phyloP scores from a whole-genome alignment of 1,140 invertebrate species.

The Formica exsecta region DNA sequence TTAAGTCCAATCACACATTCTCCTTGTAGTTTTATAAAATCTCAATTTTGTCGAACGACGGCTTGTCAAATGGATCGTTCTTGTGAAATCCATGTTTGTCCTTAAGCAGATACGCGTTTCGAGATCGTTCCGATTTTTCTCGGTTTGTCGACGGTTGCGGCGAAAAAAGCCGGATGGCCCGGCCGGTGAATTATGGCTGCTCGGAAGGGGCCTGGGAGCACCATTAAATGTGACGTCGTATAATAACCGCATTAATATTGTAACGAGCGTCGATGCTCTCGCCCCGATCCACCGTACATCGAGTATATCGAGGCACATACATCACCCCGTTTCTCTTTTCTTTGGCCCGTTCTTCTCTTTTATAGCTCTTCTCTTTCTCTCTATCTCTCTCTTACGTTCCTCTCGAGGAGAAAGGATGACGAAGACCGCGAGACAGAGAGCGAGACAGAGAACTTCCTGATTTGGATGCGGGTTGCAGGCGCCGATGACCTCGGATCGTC shows the following conservation, averaged over 20 bases:
- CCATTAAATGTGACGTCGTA: constrained; percentile 72
- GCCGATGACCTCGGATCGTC: constrained; percentile 67
- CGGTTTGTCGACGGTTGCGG: constrained; percentile 44
- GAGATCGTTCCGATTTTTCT: constrained; percentile 56
- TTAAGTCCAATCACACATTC: constrained; percentile 10
- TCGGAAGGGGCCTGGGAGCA: constrained; percentile 61
- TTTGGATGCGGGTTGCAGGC: constrained; percentile 69
- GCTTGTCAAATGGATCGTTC: constrained; percentile 1
- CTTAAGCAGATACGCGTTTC: constrained; percentile 23
- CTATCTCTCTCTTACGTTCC: too few species aligned
- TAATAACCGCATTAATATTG: constrained; percentile 77
- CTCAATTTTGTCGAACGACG: neutral
- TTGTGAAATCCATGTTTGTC: constrained; percentile 19
- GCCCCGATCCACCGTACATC: constrained; percentile 59
- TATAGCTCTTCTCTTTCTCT: constrained; percentile 6
- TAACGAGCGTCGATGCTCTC: constrained; percentile 74
- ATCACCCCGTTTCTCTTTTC: constrained; percentile 59
- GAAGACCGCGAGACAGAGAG: neutral
- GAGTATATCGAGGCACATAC: constrained; percentile 56
- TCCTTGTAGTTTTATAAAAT: constrained; percentile 5
- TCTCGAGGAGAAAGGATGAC: neutral
- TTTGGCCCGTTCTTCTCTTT: constrained; percentile 24
- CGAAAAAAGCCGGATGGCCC: constrained; percentile 63
- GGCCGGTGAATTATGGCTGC: constrained; percentile 53
- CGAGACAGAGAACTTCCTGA: constrained; percentile 54